Conservation (phyloP, 2,888 invertebrate genomes). For the Melanophora roralis region DNA sequence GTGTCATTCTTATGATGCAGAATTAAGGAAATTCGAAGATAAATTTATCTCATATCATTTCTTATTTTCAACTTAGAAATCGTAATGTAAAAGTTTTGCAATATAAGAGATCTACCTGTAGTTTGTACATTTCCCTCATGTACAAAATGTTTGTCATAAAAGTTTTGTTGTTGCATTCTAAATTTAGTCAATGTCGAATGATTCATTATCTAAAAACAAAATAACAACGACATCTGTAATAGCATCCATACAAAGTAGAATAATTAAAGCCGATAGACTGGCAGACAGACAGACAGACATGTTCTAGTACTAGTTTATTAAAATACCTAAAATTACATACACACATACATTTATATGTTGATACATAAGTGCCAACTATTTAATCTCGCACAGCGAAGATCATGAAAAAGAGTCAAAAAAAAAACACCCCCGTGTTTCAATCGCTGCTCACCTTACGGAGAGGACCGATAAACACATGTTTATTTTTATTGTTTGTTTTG, state of each 20-base stretch:
- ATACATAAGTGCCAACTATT: no score
- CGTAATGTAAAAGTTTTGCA: no score
- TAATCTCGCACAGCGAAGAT: neutral
- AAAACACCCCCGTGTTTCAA: conserved; percentile 34
- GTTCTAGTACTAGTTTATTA: neutral
- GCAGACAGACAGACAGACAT: neutral
- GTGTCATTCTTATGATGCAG: no score
- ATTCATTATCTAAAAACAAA: conserved; percentile 57
- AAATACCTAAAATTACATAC: neutral
- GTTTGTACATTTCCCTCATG: conserved; percentile 1
- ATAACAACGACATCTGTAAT: conserved; percentile 1
- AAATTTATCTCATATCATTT: no score
- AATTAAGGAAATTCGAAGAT: no score
- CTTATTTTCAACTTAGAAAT: no score
- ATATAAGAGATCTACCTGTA: neutral
- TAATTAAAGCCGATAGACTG: conserved; percentile 3
- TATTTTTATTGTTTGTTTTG: neutral
- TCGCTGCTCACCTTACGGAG: neutral
- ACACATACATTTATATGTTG: no score
- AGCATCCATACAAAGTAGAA: neutral
- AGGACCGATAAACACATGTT: neutral
- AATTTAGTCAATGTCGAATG: conserved; percentile 67
- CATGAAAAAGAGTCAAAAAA: neutral
- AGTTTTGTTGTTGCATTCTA: conserved; percentile 62
- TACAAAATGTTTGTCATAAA: conserved; percentile 48